Percentiles rank a stretch among this genome's conserved stretches.
Conservation (phyloP, 35 echinoderm and acorn worm genomes). For the Apostichopus californicus region DNA sequence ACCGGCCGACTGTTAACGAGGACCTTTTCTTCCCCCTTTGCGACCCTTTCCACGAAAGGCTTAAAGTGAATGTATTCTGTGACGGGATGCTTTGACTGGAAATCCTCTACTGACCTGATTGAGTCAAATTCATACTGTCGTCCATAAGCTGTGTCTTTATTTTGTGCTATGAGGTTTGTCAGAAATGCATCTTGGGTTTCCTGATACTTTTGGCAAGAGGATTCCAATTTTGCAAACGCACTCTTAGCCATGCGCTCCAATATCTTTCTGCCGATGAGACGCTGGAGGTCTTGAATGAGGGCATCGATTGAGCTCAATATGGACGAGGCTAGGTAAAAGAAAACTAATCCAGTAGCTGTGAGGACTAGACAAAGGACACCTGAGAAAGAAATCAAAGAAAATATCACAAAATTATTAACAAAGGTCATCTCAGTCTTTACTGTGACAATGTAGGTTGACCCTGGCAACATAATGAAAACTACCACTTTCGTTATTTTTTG, state of each 20-base stretch:
- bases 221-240: not conserved
- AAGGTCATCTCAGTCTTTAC: too few species aligned
- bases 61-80: conserved; percentile 64
- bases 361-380: not conserved
- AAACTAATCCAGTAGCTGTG: not conserved
- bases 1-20: conserved; percentile 57
- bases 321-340: not conserved
- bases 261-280: not conserved
- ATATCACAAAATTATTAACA: too few species aligned
- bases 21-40: conserved; percentile 54
- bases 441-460: too few species aligned
- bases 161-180: not conserved
- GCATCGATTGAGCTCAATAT: not conserved
- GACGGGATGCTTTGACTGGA: conserved; percentile 53
- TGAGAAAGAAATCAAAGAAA: not conserved
- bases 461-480: too few species aligned
- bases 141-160: conserved; percentile 63
- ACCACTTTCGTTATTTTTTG: too few species aligned
- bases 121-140: conserved; percentile 57
- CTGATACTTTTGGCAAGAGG: not conserved
- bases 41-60: conserved; percentile 65
- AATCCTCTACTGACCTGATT: conserved; percentile 55
- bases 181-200: not conserved
- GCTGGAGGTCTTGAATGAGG: not conserved
- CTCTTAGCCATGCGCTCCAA: not conserved